phyloP scores from a whole-genome alignment of 2,888 invertebrate species.

The Ferrisia virgata region DNA sequence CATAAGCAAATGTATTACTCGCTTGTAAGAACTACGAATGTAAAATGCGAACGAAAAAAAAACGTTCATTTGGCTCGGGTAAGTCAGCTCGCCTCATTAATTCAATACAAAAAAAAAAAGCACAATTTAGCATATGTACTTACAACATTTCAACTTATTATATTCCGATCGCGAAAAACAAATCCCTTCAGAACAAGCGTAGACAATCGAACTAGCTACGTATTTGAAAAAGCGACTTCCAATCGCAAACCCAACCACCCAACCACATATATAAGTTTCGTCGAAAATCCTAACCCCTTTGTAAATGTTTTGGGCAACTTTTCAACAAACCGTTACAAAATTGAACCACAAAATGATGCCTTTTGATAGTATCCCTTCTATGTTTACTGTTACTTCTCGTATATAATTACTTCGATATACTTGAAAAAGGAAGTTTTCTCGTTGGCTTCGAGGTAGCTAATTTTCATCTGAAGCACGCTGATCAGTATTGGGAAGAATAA shows the following conservation, averaged over 20 bases:
- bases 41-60: not conserved
- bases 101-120: not conserved
- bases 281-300: not conserved
- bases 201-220: not conserved
- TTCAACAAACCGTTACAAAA: not conserved
- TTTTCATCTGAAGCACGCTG: not conserved
- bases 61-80: not conserved
- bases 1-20: not conserved
- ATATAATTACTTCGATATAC: not conserved
- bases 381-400: not conserved
- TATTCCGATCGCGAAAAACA: not conserved
- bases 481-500: not conserved
- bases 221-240: not conserved
- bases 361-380: not conserved
- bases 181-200: not conserved
- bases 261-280: no score
- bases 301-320: not conserved
- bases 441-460: not conserved
- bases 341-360: not conserved
- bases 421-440: not conserved
- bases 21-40: not conserved
- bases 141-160: not conserved
- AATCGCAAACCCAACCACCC: not conserved
- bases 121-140: not conserved
- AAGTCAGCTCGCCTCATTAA: not conserved